Percentiles rank a stretch among this genome's conserved stretches.
Conservation (phyloP, 2,113 vertebrate genomes). For the Falco punctatus region DNA sequence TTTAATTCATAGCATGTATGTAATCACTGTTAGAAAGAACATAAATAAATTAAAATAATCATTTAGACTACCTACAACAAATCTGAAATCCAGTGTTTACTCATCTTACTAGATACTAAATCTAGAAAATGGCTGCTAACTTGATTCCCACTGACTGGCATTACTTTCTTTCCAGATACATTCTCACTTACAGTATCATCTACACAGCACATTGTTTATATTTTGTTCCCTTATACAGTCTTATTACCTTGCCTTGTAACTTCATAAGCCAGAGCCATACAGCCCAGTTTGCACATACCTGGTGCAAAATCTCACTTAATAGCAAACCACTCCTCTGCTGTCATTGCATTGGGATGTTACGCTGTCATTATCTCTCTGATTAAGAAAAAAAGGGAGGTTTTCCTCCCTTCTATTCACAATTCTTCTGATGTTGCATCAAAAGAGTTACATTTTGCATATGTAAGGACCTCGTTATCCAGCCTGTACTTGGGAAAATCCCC, state of each 20-base stretch:
- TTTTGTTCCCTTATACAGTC: neutral
- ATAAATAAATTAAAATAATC: neutral
- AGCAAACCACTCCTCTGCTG: neutral
- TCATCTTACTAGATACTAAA: neutral
- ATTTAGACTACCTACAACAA: neutral
- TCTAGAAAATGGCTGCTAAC: neutral
- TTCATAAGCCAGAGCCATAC: neutral
- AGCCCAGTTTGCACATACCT: neutral
- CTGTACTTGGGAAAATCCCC: neutral
- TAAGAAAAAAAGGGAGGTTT: neutral
- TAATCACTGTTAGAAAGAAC: neutral
- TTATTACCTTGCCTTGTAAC: neutral
- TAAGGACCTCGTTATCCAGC: neutral
- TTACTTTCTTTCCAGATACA: neutral
- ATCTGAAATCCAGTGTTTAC: neutral
- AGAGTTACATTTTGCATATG: fast-evolving
- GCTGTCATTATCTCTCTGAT: too few relatives aligned
- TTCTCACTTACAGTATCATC: neutral
- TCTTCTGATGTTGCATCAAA: neutral
- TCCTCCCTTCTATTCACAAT: neutral
- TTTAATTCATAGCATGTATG: neutral
- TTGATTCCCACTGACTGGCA: neutral
- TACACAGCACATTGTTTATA: neutral
- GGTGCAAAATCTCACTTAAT: neutral
- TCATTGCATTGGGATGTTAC: neutral